Conservation (phyloP, 2,888 invertebrate genomes). For the Lamproptera curius region DNA sequence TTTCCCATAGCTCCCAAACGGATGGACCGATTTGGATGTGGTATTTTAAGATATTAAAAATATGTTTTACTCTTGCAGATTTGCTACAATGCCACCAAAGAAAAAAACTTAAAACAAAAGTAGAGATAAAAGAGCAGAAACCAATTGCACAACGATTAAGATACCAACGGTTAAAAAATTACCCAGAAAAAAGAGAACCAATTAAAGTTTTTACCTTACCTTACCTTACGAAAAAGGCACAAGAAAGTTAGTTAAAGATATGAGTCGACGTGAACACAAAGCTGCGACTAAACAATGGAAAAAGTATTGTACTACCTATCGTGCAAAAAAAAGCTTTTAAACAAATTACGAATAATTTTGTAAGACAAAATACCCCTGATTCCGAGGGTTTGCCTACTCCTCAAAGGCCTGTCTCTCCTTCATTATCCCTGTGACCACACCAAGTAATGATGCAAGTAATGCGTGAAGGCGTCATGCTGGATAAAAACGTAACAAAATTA, state of each 20-base stretch:
- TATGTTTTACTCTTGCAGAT: not conserved
- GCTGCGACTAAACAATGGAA: slow-evolving; percentile 21
- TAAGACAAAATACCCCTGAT: slow-evolving; percentile 21
- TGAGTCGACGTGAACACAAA: slow-evolving; percentile 26
- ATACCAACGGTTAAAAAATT: slow-evolving; percentile 27
- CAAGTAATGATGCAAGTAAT: slow-evolving; percentile 19
- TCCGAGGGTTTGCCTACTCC: slow-evolving; percentile 14
- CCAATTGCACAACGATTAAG: slow-evolving; percentile 25
- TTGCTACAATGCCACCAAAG: slow-evolving; percentile 1
- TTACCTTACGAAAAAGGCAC: slow-evolving; percentile 24
- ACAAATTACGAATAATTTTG: slow-evolving; percentile 23
- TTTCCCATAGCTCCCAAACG: not conserved
- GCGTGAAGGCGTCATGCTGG: slow-evolving; percentile 9
- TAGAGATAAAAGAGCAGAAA: slow-evolving; percentile 24
- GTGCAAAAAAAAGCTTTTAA: slow-evolving; percentile 25
- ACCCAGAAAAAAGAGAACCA: slow-evolving; percentile 24
- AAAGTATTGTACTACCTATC: slow-evolving; percentile 23
- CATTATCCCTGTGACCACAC: slow-evolving; percentile 15
- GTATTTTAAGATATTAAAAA: not conserved
- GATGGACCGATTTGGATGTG: not conserved
- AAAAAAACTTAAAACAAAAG: slow-evolving; percentile 20
- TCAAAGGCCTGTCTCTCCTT: slow-evolving; percentile 4
- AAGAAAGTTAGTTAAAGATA: slow-evolving; percentile 26
- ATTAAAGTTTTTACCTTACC: too few species aligned
- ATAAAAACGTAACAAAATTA: slow-evolving; percentile 12